Conservation (phyloP, 1,140 invertebrate species). For the Macrotrachela quadricornifera region DNA sequence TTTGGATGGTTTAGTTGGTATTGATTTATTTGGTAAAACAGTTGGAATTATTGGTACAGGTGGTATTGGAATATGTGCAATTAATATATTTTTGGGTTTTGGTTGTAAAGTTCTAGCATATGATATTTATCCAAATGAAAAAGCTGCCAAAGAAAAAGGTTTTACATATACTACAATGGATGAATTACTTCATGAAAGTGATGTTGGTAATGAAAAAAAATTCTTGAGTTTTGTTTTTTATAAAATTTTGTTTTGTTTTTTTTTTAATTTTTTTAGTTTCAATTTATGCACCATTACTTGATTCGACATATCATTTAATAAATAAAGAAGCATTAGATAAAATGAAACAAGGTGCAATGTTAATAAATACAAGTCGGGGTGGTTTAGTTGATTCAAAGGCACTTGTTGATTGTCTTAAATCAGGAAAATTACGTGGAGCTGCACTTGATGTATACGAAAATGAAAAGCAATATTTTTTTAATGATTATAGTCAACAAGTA, state of each 20-base stretch:
- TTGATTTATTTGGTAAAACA: constrained; percentile 3
- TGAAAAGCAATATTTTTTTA: constrained; percentile 1
- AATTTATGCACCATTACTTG: background rate
- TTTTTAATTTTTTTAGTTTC: background rate
- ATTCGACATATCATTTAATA: constrained; percentile 2
- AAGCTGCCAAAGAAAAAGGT: background rate
- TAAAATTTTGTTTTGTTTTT: too few relatives aligned
- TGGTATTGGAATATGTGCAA: constrained; percentile 1
- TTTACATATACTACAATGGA: background rate
- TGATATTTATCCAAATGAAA: constrained; percentile 4
- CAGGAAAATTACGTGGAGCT: constrained; percentile 5
- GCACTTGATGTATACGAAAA: constrained; percentile 8
- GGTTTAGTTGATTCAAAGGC: constrained; percentile 1
- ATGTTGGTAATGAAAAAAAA: background rate
- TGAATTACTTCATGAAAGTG: background rate
- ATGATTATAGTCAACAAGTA: background rate
- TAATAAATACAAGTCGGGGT: constrained; percentile 5
- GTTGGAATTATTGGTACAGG: constrained; percentile 7
- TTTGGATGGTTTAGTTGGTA: background rate
- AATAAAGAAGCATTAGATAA: background rate
- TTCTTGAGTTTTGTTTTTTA: too few relatives aligned
- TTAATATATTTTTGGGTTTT: constrained; percentile 1
- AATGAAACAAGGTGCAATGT: constrained; percentile 1
- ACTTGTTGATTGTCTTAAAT: background rate
- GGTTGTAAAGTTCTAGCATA: constrained; percentile 4